phyloP scores from a whole-genome alignment of 2,113 vertebrate species.

The Mesembrinibis cayennensis region DNA sequence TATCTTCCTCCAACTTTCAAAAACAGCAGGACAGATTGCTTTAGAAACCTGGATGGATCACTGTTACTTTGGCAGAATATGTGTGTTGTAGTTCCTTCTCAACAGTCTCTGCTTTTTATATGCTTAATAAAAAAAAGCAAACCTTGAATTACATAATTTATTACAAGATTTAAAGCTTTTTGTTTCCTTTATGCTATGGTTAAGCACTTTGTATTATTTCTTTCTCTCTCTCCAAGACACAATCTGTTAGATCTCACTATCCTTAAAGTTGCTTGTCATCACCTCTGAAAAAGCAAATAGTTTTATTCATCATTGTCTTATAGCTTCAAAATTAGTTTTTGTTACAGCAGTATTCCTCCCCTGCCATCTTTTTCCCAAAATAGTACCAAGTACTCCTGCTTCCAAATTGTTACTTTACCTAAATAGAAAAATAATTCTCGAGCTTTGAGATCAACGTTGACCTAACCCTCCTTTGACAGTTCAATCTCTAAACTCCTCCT shows the following conservation, averaged over 20 bases:
- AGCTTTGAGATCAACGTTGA: background rate
- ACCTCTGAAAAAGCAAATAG: background rate
- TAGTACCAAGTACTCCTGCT: background rate
- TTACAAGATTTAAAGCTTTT: background rate
- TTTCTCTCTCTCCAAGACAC: background rate
- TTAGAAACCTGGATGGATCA: background rate
- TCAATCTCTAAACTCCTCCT: background rate
- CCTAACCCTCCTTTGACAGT: background rate
- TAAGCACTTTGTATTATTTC: background rate
- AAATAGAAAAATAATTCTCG: background rate
- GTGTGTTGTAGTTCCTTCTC: background rate
- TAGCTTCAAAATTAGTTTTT: background rate
- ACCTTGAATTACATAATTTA: background rate
- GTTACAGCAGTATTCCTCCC: background rate
- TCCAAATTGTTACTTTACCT: background rate
- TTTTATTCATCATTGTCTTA: background rate
- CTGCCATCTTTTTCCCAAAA: background rate
- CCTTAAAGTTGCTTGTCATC: background rate
- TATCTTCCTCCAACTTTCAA: background rate
- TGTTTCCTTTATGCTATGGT: background rate
- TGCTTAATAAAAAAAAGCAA: background rate
- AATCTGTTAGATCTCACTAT: background rate
- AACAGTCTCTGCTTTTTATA: background rate
- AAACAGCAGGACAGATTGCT: background rate
- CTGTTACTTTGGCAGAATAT: background rate